Evolutionary conservation across 1,140 invertebrate genomes (phyloP), one percentile per base, ranked within the genome.

Genomic region (Drosophila hydei): DNA sequence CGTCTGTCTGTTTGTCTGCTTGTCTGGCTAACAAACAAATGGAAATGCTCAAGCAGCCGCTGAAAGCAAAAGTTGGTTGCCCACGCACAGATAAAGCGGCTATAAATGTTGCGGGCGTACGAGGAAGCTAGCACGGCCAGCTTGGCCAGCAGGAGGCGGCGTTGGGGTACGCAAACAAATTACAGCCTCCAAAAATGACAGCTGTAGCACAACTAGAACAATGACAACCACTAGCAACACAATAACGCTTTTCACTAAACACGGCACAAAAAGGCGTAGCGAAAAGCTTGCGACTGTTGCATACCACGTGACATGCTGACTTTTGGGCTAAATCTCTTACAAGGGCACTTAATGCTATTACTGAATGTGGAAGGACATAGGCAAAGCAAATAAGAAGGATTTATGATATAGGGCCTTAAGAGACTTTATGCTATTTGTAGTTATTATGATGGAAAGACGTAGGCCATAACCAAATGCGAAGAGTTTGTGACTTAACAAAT

Each of bases 161-260:
- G 42, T 14, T 19, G 58, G 55, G 52, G 43, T 18, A 55, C 43
- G 48, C 67, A 84, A 85, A 85, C 77, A 85, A 87, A 84, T 85
- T 84, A 80, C 73, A 67, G 77, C 67, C 81, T 59, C 55, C 55
- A 40, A 81, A 81, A 45, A 87, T 81, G 81, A 87, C 81, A 85
- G 81, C 77, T 84, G 69, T 54, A 72, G 55, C 59, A 36, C 36
- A 63, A 65, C 52, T 58, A 72, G 48, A 75, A 81, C 81, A 80
- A 81, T 80, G 69, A 75, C 70, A 71, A 55, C 33, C 55, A 47
- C 55, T 45, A 64, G 48, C 30, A 33, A 42, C 56, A 62, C 65
- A 73, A 71, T 71, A 72, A 72, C 60, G 71, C 62, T 74, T 73
- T 75, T 56, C 56, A 21, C 12, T 72, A 64, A 45, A 58, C 43